Evolutionary conservation across 2,888 invertebrate species (phyloP), one percentile per base, ranked within the genome.

Genomic region (Netelia melanura): DNA sequence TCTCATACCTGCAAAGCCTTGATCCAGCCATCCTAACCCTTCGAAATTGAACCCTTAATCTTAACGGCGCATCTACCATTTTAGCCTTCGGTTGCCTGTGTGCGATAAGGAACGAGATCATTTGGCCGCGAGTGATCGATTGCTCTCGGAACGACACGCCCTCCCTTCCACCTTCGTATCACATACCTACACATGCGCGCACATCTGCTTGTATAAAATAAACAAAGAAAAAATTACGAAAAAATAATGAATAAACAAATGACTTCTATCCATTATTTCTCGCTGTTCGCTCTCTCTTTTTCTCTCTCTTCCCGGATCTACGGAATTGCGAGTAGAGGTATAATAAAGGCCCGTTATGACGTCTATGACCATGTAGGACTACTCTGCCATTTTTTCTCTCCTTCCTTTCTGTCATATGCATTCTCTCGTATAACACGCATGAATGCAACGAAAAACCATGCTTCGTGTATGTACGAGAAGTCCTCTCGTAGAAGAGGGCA

Each of bases 31-130:
- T 78, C 38, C 72, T 54, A 80, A 81, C 75, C 76, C 84, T 79
- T 80, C 77, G 86, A 89, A 90, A 90, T 90, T 90, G 89, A 90
- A 88, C 89, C 87, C 81, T 89, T 89, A 88, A 89, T 91, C 91
- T 89, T 89, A 89, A 89, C 87, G 87, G 86, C 87, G 87, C 85
- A 89, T 89, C 89, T 89, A 87, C 90, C 88, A 87, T 88, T 87
- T 87, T 86, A 84, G 86, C 80, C 83, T 83, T 84, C 83, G 82
- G 83, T 71, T 86, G 62, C 70, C 75, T 56, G 77, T 67, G 72
- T 84, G 85, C 74, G 83, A 85, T 83, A 85, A 84, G 77, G 81
- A 81, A 76, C 85, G 83, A 77, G 79, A 84, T 86, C 86, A 86
- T 88, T 88, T 86, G 80, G 84, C 78, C 68, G 75, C 74, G 86